phyloP scores from a whole-genome alignment of 2,888 invertebrate species.

The Tachystola acroxantha region DNA sequence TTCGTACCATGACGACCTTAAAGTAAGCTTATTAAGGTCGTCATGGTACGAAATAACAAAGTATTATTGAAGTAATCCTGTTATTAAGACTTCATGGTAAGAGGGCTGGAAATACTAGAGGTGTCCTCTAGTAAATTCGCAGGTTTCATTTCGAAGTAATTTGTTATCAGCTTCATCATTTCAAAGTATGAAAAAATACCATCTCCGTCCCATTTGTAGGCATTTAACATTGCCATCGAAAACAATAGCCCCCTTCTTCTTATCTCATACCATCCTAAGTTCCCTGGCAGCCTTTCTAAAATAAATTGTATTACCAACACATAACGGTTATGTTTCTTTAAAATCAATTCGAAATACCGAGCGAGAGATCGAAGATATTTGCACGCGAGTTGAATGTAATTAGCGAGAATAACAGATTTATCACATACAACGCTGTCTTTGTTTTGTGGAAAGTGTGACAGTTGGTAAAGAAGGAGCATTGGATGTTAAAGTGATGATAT shows the following conservation, averaged over 20 bases:
- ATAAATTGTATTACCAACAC: slow-evolving; percentile 14
- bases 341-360: slow-evolving; percentile 15
- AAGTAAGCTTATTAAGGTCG: too few relatives aligned
- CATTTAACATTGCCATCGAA: slow-evolving; percentile 12
- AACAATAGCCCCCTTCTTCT: slow-evolving; percentile 4
- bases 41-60: too few relatives aligned
- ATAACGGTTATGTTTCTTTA: slow-evolving; percentile 22
- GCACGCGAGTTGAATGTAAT: slow-evolving; percentile 39
- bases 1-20: too few relatives aligned
- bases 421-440: slow-evolving; percentile 19
- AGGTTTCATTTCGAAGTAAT: too few relatives aligned
- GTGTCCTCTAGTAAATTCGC: too few relatives aligned
- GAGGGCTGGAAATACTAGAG: too few relatives aligned
- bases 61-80: too few relatives aligned
- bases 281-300: slow-evolving; percentile 15
- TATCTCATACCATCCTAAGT: neutral
- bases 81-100: too few relatives aligned
- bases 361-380: slow-evolving; percentile 41
- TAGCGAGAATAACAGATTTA: slow-evolving; percentile 17
- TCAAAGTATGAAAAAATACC: too few relatives aligned
- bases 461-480: slow-evolving; percentile 16
- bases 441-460: slow-evolving; percentile 7
- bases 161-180: too few relatives aligned
- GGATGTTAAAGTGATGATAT: slow-evolving; percentile 12
- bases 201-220: slow-evolving; percentile 13